Evolutionary conservation across 2,888 invertebrate species (phyloP), one percentile per base, ranked within the genome.

Genomic region (Chymomyza fuscimana): DNA sequence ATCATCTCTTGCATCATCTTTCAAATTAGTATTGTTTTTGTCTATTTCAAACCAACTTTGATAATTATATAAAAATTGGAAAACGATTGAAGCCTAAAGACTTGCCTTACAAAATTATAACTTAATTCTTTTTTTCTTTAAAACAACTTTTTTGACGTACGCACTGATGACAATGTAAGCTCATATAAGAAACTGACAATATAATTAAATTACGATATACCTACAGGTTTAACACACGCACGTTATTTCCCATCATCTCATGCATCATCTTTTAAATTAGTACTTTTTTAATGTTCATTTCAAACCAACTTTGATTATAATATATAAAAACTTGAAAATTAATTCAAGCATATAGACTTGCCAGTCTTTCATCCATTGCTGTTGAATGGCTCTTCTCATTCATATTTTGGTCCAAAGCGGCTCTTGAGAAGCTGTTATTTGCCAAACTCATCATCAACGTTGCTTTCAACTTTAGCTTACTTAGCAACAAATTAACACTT

Each of bases 401-500:
- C 12, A 12, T 12, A 46, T 46, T 12, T 46, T 46, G 40, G 4
- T 46, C 12, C 12, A 12, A 12, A 46, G 40, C 40, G 12, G 40
- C 40, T 46, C 4, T 46, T 46, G 12, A 46, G 40, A 4, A 4
- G 12, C 40, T 46, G 3, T 46, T 32, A 32, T 32, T 46, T 46
- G 12, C 12, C 40, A 46, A 46, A 46, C 40, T 46, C 40, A 46
- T 46, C 40, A 46, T 46, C 40, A 7, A 9, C 36, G 36, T 36
- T 36, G 1, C 36, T 9, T 36, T 36, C 36, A 46, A 46, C 40
- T 46, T 46, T 12, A 12, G 40, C 54, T 54, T 16, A 22, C 54
- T 54, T 54, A 22, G 54, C 54, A 16, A 22, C 54, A 54, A 54
- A 54, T 54, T 54, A 54, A 54, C 54, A 54, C 54, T 54, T 54